These are phyloP conservation scores for Bombus pascuorum DNA, from an alignment of 1,140 invertebrate genomes.

Conservation along the genomic window DNA sequence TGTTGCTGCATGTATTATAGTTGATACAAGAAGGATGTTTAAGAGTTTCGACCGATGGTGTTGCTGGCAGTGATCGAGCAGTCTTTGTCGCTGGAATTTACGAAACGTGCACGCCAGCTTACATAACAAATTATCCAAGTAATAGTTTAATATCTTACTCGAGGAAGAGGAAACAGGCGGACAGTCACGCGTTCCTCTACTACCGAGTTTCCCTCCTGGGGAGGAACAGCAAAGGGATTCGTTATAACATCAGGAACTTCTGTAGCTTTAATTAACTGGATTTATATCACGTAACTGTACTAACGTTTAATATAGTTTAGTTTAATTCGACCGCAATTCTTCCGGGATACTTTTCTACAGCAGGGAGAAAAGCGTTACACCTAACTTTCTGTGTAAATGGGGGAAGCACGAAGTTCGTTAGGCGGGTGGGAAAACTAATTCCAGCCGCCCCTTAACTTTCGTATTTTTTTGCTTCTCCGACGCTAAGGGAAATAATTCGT, in stretches of 20 bases:
- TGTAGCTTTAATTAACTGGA: conserved; percentile 42
- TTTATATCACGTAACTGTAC: conserved; percentile 43
- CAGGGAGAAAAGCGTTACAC: background rate
- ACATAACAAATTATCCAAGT: conserved; percentile 61
- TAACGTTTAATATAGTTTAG: conserved; percentile 48
- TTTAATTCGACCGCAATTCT: conserved; percentile 35
- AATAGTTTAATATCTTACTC: conserved; percentile 63
- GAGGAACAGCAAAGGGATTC: conserved; percentile 5
- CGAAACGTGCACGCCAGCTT: conserved; percentile 42
- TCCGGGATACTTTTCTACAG: conserved; percentile 9
- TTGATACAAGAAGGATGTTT: background rate
- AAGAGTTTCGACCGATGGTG: background rate
- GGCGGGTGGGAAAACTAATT: conserved; percentile 34
- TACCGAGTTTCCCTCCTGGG: background rate
- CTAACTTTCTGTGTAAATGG: conserved; percentile 35
- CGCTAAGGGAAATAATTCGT: conserved; percentile 9
- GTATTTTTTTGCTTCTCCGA: background rate
- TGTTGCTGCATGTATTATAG: background rate
- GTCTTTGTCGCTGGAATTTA: conserved; percentile 49
- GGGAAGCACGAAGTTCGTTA: conserved; percentile 23
- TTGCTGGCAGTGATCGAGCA: conserved; percentile 32
- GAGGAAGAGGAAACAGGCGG: conserved; percentile 7
- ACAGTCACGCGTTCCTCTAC: background rate
- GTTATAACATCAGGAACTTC: conserved; percentile 22
- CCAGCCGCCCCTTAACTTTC: conserved; percentile 1